A percentile compares a stretch with the other conserved stretches of the same genome.
phyloP scores from a whole-genome alignment of 2,113 vertebrate genomes.

The Phocoena phocoena region DNA sequence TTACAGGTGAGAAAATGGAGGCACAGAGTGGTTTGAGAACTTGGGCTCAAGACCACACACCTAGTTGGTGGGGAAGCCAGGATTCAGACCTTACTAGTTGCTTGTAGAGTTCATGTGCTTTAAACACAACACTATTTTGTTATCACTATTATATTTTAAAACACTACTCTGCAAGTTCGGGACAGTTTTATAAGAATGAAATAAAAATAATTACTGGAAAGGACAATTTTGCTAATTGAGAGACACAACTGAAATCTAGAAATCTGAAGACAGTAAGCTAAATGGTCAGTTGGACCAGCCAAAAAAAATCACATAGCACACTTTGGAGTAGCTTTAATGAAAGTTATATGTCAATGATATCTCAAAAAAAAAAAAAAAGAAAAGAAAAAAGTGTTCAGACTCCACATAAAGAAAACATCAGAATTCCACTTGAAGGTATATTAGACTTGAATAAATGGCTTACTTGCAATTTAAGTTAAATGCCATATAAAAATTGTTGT shows the following conservation, averaged over 20 bases:
- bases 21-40: background rate
- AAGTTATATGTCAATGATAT: background rate
- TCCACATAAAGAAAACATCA: background rate
- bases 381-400: background rate
- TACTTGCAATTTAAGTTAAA: background rate
- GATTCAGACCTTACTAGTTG: background rate
- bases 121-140: background rate
- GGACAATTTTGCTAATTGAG: background rate
- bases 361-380: background rate
- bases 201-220: background rate
- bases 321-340: background rate
- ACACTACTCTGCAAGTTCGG: background rate
- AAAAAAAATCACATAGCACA: background rate
- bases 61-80: background rate
- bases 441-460: background rate
- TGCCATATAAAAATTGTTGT: background rate
- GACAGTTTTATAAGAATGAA: background rate
- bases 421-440: background rate
- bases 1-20: background rate
- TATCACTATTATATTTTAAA: background rate
- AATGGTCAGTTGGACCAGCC: background rate
- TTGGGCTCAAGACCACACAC: background rate
- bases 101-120: background rate
- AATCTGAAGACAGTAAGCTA: background rate
- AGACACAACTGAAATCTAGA: background rate